phyloP scores from a whole-genome alignment of 2,888 invertebrate species.

The Ennomos fuscantarius region DNA sequence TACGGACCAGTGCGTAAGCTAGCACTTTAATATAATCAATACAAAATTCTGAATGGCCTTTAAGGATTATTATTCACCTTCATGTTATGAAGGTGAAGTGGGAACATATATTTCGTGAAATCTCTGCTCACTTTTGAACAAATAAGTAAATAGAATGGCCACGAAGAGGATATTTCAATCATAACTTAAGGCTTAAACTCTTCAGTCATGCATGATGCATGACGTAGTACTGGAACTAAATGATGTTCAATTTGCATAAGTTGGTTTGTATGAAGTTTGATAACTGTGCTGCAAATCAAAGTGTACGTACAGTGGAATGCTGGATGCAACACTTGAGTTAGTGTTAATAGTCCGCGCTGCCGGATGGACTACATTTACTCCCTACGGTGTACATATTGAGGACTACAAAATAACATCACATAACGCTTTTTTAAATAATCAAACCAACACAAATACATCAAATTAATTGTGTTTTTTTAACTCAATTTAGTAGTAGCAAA shows the following conservation, averaged over 20 bases:
- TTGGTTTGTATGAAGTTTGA: slow-evolving; percentile 4
- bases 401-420: background rate
- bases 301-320: background rate
- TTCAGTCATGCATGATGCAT: too few species aligned
- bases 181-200: too few species aligned
- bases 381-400: background rate
- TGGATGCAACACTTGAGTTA: slow-evolving; percentile 39
- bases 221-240: too few species aligned
- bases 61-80: too few species aligned
- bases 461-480: too few species aligned
- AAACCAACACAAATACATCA: too few species aligned
- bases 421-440: too few species aligned
- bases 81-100: too few species aligned
- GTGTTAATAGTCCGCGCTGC: slow-evolving; percentile 22
- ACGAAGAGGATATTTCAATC: too few species aligned
- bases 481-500: background rate
- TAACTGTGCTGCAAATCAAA: background rate
- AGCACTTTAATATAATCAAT: background rate
- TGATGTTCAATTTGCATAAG: background rate
- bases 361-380: background rate
- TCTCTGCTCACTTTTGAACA: too few species aligned
- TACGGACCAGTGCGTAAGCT: slow-evolving; percentile 12
- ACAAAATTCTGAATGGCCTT: too few species aligned
- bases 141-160: too few species aligned
- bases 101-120: background rate